Evolutionary conservation across 2,797 vertebrate species (phyloP), one percentile per base, ranked within the genome.

Genomic region (Lacerta viridis): DNA sequence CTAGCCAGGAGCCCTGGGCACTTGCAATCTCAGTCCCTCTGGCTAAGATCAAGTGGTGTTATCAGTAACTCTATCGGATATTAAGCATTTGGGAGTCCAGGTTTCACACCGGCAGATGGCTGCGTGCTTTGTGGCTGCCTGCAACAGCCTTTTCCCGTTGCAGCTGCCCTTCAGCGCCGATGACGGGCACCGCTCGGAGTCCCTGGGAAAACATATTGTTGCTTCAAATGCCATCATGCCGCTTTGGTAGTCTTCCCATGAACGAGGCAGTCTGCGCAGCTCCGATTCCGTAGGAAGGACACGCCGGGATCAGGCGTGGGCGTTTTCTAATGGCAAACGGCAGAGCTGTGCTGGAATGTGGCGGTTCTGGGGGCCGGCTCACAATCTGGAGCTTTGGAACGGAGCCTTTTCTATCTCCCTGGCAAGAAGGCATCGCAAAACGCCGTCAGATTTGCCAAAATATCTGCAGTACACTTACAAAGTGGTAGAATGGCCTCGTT

Each of bases 31-130:
- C 25, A 4, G 39, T 61, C 43, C 55, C 41, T 13, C 43, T 46
- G 43, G 41, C n/a, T 64, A 29, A 74, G 88, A 85, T 85, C 59
- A 55, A 82, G 88, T 25, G 61, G 61, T 17, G 3, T 77, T 64
- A 75, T 61, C 50, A 2, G 33, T n/a, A 36, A 71, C 59, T 50
- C 11, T n/a, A 86, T 89, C 33, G 23, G 43, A 89, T 55, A 55
- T 33, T 20, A 64, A 50, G 41, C 41, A 39, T 46, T 46, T 50
- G 36, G 43, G 72, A 76, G 71, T 8, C 5, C 8, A 1, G 4
- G 18, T 36, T 25, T 69, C 33, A 20, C 4, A 5, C 27, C 27
- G 20, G 64, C 46, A 88, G 87, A 43, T 72, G 82, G 64, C n/a
- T 23, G 13, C 1, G 17, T 41, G 10, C 23, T 79, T 86, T 9